Base-by-base conservation (phyloP, 2,888 invertebrate species). In the Lycaena phlaeas region DNA sequence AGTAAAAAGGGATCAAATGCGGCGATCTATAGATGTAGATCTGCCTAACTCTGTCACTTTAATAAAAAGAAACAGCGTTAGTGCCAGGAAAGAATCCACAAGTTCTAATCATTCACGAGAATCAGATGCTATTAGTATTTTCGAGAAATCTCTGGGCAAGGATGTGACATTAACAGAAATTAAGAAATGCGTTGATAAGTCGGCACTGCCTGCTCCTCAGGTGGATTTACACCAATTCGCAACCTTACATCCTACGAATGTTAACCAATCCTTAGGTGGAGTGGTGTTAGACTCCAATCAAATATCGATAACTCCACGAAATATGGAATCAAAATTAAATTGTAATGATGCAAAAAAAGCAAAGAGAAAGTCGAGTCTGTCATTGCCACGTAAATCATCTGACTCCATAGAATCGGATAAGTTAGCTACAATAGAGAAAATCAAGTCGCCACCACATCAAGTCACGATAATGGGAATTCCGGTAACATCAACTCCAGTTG, bases 101-200 rank as follows among this genome's bases (percentile, higher is more conserved):
- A 76, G 75, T 45, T 85, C 85, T 2, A 84, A 77, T 49, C 77
- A 79, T 47, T 81, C 85, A 2, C 67, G 66, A 51, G 82, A 82
- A 48, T 69, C 79, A 4, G 85, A 85, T 54, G 76, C 85, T 44
- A 81, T 85, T 38, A 82, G 81, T 48, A 77, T 85, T 56, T 82
- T 85, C 54, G 85, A 85, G 53, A 85, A 85, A 47, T 74, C 85
- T 14, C 50, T 84, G 30, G 84, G 85, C 41, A 84, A 81, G 50
- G 85, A 85, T 59, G 82, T 85, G 11, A 85, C 84, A 11, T 56
- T 85, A 43, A 84, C 82, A 39, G 85, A 85, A 56, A 76, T 85
- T 45, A 71, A 79, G 46, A 85, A 85, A 49, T 79, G 85, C 5
- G 77, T 72, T 7, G 85, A 85, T 27, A 84, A 77, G 49, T 53